Evolutionary conservation across 2,888 invertebrate species (phyloP).

Genomic region (Abrostola tripartita): DNA sequence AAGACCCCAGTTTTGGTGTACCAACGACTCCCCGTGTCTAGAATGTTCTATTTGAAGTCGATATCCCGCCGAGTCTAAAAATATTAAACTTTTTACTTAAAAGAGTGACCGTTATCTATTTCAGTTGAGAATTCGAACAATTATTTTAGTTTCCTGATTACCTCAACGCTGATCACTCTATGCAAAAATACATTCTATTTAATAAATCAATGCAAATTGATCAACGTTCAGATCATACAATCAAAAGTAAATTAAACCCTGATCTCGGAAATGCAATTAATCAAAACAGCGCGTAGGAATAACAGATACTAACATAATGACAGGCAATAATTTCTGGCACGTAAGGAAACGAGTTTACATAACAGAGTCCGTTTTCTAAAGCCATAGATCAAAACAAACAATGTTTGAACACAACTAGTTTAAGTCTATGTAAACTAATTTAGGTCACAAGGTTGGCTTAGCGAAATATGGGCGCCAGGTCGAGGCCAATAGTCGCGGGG

Average conservation of each 20-base stretch:
- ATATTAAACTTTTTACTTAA: constrained; percentile 63
- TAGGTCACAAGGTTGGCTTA: constrained; percentile 65
- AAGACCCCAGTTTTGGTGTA: constrained; percentile 64
- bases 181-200: too few relatives aligned
- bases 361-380: constrained; percentile 42
- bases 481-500: constrained; percentile 50
- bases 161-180: too few relatives aligned
- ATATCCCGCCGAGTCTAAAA: constrained; percentile 79
- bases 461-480: constrained; percentile 58
- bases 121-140: background rate
- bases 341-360: constrained; percentile 40
- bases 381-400: constrained; percentile 48
- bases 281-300: constrained; percentile 30
- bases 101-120: constrained; percentile 9
- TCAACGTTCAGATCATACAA: constrained; percentile 2
- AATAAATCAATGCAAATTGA: background rate
- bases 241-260: constrained; percentile 15
- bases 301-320: constrained; percentile 21
- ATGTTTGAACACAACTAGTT: constrained; percentile 42
- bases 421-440: constrained; percentile 61
- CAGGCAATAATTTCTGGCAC: constrained; percentile 26
- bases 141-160: background rate
- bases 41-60: constrained; percentile 79
- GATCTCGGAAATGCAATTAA: constrained; percentile 26
- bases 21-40: constrained; percentile 67